phyloP scores from a whole-genome alignment of 2,888 invertebrate species.

The Colostygia pectinataria region DNA sequence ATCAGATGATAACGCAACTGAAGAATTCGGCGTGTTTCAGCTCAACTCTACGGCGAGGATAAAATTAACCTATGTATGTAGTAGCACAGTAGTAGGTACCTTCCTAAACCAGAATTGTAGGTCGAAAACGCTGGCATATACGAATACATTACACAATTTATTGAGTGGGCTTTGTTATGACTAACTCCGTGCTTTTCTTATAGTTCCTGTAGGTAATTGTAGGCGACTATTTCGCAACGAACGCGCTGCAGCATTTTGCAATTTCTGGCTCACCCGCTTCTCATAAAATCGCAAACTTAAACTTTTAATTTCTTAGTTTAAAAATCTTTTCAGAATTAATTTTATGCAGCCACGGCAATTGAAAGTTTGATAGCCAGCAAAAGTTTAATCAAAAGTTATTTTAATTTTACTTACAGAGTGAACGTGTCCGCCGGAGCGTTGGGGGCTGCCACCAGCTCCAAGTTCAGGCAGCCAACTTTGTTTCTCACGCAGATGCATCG shows the following conservation, averaged over 20 bases:
- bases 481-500: conserved; percentile 62
- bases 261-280: no score
- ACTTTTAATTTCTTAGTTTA: no score
- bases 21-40: conserved; percentile 21
- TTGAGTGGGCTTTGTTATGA: no score
- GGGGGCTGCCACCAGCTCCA: conserved; percentile 57
- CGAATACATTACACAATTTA: not conserved
- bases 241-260: no score
- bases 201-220: no score
- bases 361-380: no score
- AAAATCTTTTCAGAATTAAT: no score
- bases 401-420: conserved; percentile 61
- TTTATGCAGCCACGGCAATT: no score
- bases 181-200: no score
- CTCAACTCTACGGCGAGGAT: not conserved
- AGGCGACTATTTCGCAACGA: no score
- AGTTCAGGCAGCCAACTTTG: conserved; percentile 60
- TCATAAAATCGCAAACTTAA: no score
- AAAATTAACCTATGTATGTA: conserved; percentile 10
- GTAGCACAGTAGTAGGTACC: no score
- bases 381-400: conserved; percentile 30
- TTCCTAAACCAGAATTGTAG: conserved; percentile 8
- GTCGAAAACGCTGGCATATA: not conserved
- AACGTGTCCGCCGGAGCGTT: conserved; percentile 56
- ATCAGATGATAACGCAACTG: conserved; percentile 15